Conservation (phyloP, 2,888 invertebrate species). For the Ellobium chinense region DNA sequence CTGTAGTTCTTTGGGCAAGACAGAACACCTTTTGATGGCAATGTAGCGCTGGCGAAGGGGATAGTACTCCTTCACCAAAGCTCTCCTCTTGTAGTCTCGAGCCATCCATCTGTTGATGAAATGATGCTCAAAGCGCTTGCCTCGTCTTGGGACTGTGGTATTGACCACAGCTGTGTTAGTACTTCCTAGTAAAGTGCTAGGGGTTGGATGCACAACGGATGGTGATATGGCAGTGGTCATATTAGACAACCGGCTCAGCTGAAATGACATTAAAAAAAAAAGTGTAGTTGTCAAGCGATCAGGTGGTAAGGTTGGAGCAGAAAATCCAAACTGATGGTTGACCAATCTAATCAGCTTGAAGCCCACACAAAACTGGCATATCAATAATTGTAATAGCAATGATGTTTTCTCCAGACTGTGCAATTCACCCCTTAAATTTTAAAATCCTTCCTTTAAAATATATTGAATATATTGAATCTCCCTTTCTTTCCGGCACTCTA, state of each 20-base stretch:
- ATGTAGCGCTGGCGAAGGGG: slow-evolving; percentile 89
- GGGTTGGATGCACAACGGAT: not conserved
- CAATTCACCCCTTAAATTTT: too few relatives aligned
- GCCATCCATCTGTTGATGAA: slow-evolving; percentile 86
- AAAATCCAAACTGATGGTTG: too few relatives aligned
- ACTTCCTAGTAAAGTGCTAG: not conserved
- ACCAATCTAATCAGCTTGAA: too few relatives aligned
- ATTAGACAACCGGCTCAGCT: slow-evolving; percentile 4
- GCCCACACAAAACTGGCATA: too few relatives aligned
- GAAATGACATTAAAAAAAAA: not conserved
- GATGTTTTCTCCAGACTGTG: too few relatives aligned
- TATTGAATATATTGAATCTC: too few relatives aligned
- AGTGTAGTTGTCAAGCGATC: not conserved
- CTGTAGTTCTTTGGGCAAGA: slow-evolving; percentile 88
- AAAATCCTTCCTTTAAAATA: too few relatives aligned
- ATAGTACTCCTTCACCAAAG: slow-evolving; percentile 87
- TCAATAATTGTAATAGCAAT: too few relatives aligned
- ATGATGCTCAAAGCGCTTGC: slow-evolving; percentile 37
- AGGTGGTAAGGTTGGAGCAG: too few relatives aligned
- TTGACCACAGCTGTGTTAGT: slow-evolving; percentile 4
- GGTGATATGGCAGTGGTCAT: not conserved
- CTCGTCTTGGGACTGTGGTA: slow-evolving; percentile 11
- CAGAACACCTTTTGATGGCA: slow-evolving; percentile 89
- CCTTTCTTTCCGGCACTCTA: too few relatives aligned
- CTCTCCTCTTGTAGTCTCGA: slow-evolving; percentile 90